Evolutionary conservation across 1,140 invertebrate genomes (phyloP).

Genomic region (Popillia japonica): DNA sequence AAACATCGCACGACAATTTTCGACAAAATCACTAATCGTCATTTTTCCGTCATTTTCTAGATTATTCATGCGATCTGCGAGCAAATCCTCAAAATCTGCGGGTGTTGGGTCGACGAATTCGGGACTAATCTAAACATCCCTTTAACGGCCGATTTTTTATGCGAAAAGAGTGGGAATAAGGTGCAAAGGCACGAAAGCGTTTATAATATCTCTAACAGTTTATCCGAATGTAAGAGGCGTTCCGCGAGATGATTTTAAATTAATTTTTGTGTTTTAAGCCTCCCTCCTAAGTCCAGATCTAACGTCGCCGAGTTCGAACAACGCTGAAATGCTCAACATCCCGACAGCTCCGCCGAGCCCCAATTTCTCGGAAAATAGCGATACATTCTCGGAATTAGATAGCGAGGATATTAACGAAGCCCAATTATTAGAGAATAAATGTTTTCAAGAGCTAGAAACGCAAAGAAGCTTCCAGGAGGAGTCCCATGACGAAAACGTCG

Average conservation of each 20-base stretch:
- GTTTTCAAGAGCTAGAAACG: slow-evolving; percentile 56
- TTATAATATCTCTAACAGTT: slow-evolving; percentile 51
- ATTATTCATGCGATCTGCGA: slow-evolving; percentile 80
- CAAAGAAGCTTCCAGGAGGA: slow-evolving; percentile 54
- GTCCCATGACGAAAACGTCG: slow-evolving; percentile 39
- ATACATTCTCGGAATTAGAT: slow-evolving; percentile 51
- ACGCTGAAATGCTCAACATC: slow-evolving; percentile 26
- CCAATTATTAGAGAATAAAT: slow-evolving; percentile 54
- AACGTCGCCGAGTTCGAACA: slow-evolving; percentile 44
- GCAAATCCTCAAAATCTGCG: slow-evolving; percentile 75
- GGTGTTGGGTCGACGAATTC: slow-evolving; percentile 64
- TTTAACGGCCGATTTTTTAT: slow-evolving; percentile 62
- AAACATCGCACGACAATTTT: too few species aligned
- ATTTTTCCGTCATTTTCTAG: too few species aligned
- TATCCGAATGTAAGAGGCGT: slow-evolving; percentile 54
- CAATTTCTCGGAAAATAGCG: slow-evolving; percentile 52
- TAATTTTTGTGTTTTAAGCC: slow-evolving; percentile 39
- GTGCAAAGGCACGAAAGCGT: slow-evolving; percentile 53
- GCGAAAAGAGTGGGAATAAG: slow-evolving; percentile 46
- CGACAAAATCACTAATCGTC: too few species aligned
- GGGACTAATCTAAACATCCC: slow-evolving; percentile 56
- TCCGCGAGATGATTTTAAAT: too few species aligned
- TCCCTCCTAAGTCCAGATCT: slow-evolving; percentile 42
- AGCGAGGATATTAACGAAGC: slow-evolving; percentile 53
- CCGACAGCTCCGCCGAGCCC: slow-evolving; percentile 50